Evolutionary conservation across 2,888 invertebrate genomes (phyloP).

Genomic region (Andrena flavipes): DNA sequence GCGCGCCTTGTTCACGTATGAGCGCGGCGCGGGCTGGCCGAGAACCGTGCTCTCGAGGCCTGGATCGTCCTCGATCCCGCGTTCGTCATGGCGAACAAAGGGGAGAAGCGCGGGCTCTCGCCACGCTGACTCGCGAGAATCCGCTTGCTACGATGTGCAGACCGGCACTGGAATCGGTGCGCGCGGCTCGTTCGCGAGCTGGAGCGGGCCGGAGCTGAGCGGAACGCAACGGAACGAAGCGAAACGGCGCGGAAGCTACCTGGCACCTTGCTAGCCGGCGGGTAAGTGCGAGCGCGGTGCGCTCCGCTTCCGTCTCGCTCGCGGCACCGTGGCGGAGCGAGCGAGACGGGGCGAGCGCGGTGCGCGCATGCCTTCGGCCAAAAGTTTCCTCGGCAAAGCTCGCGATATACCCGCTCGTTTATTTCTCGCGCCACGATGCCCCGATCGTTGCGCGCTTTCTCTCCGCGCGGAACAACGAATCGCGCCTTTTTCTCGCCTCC

Average conservation of each 20-base stretch:
- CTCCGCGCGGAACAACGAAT: not conserved
- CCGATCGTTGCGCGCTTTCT: not conserved
- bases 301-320: conserved; percentile 56
- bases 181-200: conserved; percentile 4
- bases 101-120: conserved; percentile 37
- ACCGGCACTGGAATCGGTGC: not conserved
- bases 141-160: not conserved
- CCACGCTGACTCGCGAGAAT: conserved; percentile 13
- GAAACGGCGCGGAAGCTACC: conserved; percentile 49
- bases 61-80: conserved; percentile 22
- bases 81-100: conserved; percentile 25
- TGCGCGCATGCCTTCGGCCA: conserved; percentile 61
- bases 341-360: conserved; percentile 17
- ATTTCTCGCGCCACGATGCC: conserved; percentile 50
- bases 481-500: not conserved
- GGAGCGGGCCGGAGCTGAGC: conserved; percentile 18
- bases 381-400: conserved; percentile 40
- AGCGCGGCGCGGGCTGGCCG: not conserved
- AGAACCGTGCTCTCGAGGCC: not conserved
- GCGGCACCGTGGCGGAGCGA: conserved; percentile 41
- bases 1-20: conserved; percentile 18
- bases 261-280: conserved; percentile 79
- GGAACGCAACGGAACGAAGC: conserved; percentile 24
- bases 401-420: conserved; percentile 31
- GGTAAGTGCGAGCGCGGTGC: conserved; percentile 78